A percentile compares a stretch with the other conserved stretches of the same genome.
Evolutionary conservation across 2,888 invertebrate species (phyloP).

Genomic region (Drosophila hamatofila): DNA sequence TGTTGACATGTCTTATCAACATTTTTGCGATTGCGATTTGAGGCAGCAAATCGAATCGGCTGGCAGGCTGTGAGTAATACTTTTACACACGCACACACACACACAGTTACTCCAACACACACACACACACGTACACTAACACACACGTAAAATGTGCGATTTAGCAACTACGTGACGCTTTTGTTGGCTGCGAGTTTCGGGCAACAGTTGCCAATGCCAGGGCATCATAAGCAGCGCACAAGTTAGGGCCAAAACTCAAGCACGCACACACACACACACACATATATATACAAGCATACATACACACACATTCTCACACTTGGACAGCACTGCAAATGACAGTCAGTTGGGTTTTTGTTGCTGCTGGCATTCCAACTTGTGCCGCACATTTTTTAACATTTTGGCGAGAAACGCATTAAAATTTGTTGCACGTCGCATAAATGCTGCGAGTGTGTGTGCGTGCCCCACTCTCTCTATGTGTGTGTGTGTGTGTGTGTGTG

Average conservation of each 20-base stretch:
- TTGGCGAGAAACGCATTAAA: slow-evolving; percentile 79
- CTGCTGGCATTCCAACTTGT: slow-evolving; percentile 73
- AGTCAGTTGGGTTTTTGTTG: slow-evolving; percentile 51
- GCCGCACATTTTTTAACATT: slow-evolving; percentile 79
- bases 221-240: slow-evolving; percentile 48
- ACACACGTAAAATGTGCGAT: slow-evolving; percentile 73
- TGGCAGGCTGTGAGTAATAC: slow-evolving; percentile 52
- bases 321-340: slow-evolving; percentile 47
- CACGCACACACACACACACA: slow-evolving; percentile 32
- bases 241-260: slow-evolving; percentile 34
- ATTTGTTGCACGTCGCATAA: slow-evolving; percentile 82
- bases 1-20: slow-evolving; percentile 75
- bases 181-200: slow-evolving; percentile 66
- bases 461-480: slow-evolving; percentile 15
- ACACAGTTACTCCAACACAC: slow-evolving; percentile 26
- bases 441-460: slow-evolving; percentile 53
- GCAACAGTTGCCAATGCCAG: slow-evolving; percentile 72
- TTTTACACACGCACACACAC: slow-evolving; percentile 51
- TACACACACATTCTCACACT: slow-evolving; percentile 10
- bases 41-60: slow-evolving; percentile 29
- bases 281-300: not conserved
- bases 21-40: slow-evolving; percentile 24
- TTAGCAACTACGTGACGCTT: slow-evolving; percentile 76
- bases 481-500: slow-evolving; percentile 33
- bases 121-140: slow-evolving; percentile 21